Conservation (phyloP, 2,797 vertebrate species). For the Prunella strophiata region DNA sequence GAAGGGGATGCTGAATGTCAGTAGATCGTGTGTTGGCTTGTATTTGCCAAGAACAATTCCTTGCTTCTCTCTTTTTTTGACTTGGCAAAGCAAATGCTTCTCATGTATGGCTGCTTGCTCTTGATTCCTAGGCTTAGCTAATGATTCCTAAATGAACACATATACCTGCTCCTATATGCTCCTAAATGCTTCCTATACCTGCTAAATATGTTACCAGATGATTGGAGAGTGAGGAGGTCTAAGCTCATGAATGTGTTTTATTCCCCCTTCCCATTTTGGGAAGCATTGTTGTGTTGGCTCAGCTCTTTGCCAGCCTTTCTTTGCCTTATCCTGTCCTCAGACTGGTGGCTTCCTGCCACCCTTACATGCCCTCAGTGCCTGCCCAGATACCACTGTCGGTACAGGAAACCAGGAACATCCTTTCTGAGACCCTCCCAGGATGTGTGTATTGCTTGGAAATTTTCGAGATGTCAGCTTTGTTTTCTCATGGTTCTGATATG, state of each 20-base stretch:
- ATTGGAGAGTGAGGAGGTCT: not conserved
- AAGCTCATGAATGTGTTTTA: rapidly evolving
- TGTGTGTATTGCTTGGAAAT: not conserved
- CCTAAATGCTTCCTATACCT: not conserved
- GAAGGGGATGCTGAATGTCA: conserved; percentile 3
- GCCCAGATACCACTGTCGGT: not conserved
- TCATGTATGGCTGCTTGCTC: not conserved
- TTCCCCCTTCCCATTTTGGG: not conserved
- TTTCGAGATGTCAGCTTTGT: conserved; percentile 24
- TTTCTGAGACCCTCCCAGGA: conserved; percentile 52
- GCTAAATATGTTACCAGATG: not conserved
- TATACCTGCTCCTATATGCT: not conserved
- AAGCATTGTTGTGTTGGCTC: not conserved
- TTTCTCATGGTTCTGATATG: not conserved
- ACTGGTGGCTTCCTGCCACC: not conserved
- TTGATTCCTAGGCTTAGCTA: not conserved
- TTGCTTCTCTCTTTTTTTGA: not conserved
- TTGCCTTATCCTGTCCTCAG: conserved; percentile 34
- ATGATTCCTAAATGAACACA: not conserved
- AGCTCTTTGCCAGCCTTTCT: conserved; percentile 19
- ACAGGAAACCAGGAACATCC: conserved; percentile 47
- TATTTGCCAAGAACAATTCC: not conserved
- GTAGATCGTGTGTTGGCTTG: not conserved
- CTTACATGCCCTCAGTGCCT: not conserved
- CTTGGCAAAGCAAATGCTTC: not conserved